Conservation (phyloP, 2,113 vertebrate genomes). For the Actinemys pallida region DNA sequence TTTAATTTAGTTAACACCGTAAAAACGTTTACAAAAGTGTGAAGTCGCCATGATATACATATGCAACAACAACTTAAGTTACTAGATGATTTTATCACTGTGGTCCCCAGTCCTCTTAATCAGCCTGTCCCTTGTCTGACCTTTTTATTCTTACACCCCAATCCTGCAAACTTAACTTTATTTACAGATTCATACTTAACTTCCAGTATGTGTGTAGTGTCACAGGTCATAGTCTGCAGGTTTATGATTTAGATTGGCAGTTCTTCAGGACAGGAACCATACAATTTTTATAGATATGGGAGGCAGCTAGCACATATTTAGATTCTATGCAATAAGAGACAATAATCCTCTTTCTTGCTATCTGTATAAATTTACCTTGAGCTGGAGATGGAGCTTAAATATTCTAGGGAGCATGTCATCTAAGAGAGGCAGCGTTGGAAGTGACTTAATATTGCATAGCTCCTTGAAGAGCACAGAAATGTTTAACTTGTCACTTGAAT, state of each 20-base stretch:
- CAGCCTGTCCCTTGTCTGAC: rapidly evolving
- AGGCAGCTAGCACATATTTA: background rate
- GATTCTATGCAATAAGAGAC: constrained; percentile 30
- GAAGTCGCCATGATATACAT: background rate
- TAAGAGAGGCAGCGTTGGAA: constrained; percentile 33
- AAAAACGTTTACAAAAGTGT: background rate
- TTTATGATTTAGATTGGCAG: background rate
- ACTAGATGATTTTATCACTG: background rate
- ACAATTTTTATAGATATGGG: background rate
- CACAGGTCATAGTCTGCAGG: background rate
- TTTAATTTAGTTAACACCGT: background rate
- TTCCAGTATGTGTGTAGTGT: background rate
- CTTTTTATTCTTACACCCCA: background rate
- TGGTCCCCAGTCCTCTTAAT: background rate
- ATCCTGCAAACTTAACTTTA: background rate
- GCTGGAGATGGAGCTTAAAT: constrained; percentile 75
- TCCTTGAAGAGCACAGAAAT: background rate
- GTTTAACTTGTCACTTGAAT: background rate
- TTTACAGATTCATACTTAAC: background rate
- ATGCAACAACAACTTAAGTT: background rate
- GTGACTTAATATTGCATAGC: constrained; percentile 14
- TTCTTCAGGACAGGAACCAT: background rate
- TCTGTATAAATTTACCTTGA: constrained; percentile 70
- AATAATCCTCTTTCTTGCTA: constrained; percentile 64
- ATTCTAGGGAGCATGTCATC: constrained; percentile 62